Conservation (phyloP, 2,888 invertebrate species). For the Pilophorus perplexus region DNA sequence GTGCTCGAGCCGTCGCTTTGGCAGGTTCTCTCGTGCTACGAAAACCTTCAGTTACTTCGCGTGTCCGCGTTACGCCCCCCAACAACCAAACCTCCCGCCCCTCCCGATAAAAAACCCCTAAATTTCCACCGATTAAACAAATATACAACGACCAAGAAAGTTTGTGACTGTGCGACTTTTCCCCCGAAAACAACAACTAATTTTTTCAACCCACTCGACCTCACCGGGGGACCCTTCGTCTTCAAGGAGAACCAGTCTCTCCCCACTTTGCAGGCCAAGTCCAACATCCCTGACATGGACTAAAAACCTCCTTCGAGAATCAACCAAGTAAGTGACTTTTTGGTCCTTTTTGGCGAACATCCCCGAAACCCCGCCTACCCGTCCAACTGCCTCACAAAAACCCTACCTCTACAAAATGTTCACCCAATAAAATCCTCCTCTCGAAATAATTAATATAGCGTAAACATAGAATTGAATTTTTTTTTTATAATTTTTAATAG, state of each 20-base stretch:
- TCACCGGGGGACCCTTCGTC: slow-evolving; percentile 13
- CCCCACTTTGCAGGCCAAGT: slow-evolving; percentile 25
- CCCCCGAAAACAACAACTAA: neutral
- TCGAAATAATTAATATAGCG: too few relatives aligned
- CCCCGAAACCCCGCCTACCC: too few relatives aligned
- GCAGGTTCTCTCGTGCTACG: slow-evolving; percentile 11
- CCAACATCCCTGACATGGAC: slow-evolving; percentile 39
- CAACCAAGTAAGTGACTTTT: slow-evolving; percentile 25
- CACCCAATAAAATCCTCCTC: too few relatives aligned
- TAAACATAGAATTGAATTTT: too few relatives aligned
- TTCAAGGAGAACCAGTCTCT: slow-evolving; percentile 36
- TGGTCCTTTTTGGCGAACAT: neutral
- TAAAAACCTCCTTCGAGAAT: slow-evolving; percentile 27
- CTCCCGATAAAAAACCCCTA: neutral
- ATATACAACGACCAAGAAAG: too few relatives aligned
- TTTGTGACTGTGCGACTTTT: slow-evolving; percentile 1
- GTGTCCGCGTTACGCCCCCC: slow-evolving; percentile 33
- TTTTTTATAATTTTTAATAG: too few relatives aligned
- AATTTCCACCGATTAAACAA: neutral
- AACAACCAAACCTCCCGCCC: neutral
- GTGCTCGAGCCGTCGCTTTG: slow-evolving; percentile 29
- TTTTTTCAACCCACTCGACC: too few relatives aligned
- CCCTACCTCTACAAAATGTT: too few relatives aligned
- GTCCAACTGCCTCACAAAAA: too few relatives aligned
- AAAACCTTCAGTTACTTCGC: neutral